Evolutionary conservation across 2,888 invertebrate genomes (phyloP).

Genomic region (Bhutanitis thaidina): DNA sequence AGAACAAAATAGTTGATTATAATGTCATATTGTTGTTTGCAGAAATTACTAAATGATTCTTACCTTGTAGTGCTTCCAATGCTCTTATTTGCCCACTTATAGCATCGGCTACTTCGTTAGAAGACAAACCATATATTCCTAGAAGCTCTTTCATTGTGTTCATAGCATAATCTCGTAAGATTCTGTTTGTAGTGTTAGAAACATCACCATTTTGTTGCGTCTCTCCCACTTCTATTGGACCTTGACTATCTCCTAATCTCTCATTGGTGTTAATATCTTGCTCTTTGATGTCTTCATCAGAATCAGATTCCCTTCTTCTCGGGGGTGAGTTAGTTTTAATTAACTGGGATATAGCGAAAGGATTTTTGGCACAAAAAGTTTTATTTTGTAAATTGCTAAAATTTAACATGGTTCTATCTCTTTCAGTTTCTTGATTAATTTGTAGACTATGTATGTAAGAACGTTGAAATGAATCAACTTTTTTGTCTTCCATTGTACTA

Average conservation of each 20-base stretch:
- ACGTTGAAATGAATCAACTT: slow-evolving; percentile 68
- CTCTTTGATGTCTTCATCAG: slow-evolving; percentile 70
- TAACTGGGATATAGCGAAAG: slow-evolving; percentile 77
- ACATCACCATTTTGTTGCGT: slow-evolving; percentile 65
- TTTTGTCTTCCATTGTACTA: slow-evolving; percentile 66
- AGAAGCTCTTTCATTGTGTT: slow-evolving; percentile 89
- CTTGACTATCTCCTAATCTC: slow-evolving; percentile 57
- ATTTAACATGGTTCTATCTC: slow-evolving; percentile 65
- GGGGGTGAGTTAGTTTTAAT: slow-evolving; percentile 77
- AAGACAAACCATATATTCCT: slow-evolving; percentile 87
- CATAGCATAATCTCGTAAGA: slow-evolving; percentile 88
- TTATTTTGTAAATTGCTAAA: slow-evolving; percentile 75
- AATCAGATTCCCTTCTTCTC: slow-evolving; percentile 74
- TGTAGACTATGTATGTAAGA: slow-evolving; percentile 75
- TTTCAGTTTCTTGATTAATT: slow-evolving; percentile 55
- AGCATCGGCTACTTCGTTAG: slow-evolving; percentile 84
- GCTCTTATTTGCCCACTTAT: slow-evolving; percentile 84
- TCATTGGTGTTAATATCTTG: slow-evolving; percentile 73
- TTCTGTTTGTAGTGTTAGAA: slow-evolving; percentile 77
- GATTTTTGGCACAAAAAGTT: slow-evolving; percentile 78
- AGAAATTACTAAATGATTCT: slow-evolving; percentile 34
- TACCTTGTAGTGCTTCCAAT: slow-evolving; percentile 85
- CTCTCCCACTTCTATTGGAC: slow-evolving; percentile 52
- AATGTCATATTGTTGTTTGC: background rate
- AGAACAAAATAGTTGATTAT: background rate